These are phyloP conservation scores for Ochropleura plecta DNA, from an alignment of 2,888 invertebrate species.

Conservation along the genomic window DNA sequence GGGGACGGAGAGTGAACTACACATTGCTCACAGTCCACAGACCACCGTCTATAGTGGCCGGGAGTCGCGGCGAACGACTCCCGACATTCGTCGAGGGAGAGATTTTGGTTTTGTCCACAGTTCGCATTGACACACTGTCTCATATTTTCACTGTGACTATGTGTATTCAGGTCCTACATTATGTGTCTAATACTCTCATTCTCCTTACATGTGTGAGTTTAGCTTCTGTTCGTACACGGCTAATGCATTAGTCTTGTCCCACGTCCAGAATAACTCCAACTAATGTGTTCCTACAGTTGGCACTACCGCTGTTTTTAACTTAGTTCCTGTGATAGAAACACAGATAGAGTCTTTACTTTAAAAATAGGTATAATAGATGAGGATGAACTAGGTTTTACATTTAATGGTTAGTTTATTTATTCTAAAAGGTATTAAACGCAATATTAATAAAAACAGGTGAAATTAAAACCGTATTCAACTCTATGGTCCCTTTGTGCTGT, in stretches of 20 bases:
- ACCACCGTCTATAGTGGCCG: too few species aligned
- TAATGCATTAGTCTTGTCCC: slow-evolving; percentile 59
- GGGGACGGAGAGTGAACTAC: too few species aligned
- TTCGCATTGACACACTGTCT: slow-evolving; percentile 13
- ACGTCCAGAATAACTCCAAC: slow-evolving; percentile 5
- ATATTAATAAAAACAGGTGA: too few species aligned
- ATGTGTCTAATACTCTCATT: neutral
- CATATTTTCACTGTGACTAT: neutral
- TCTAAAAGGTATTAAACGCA: too few species aligned
- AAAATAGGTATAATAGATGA: slow-evolving; percentile 2
- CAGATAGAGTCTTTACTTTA: neutral
- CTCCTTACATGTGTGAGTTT: slow-evolving; percentile 9
- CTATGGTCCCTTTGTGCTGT: too few species aligned
- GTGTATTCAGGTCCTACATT: neutral
- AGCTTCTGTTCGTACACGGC: slow-evolving; percentile 6
- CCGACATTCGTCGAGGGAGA: too few species aligned
- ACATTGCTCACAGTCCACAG: too few species aligned
- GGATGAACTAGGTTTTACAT: neutral
- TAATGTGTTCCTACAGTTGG: slow-evolving; percentile 38
- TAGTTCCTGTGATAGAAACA: slow-evolving; percentile 8
- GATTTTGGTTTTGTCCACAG: too few species aligned
- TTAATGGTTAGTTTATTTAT: too few species aligned
- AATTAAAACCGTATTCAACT: too few species aligned
- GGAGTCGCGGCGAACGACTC: too few species aligned
- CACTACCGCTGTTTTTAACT: slow-evolving; percentile 29